phyloP scores from a whole-genome alignment of 2,797 vertebrate species.

The Pseudomugil tenellus region DNA sequence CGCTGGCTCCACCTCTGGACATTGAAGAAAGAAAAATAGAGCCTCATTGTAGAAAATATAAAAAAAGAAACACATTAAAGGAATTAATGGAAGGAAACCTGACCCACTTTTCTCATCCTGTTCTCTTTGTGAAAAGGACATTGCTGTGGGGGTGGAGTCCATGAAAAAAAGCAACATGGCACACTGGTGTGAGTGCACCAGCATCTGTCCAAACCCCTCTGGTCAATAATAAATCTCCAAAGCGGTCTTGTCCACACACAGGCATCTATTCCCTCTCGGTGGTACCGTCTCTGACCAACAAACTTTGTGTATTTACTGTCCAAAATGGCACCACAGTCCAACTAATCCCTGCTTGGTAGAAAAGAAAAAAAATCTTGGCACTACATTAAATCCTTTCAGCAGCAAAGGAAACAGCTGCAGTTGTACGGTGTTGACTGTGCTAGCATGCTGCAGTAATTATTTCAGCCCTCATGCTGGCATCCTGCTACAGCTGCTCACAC shows the following conservation, averaged over 20 bases:
- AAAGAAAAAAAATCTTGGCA: slow-evolving; percentile 18
- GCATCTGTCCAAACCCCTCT: slow-evolving; percentile 35
- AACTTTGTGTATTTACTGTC: slow-evolving; percentile 68
- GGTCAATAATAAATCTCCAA: slow-evolving; percentile 60
- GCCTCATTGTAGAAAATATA: neutral
- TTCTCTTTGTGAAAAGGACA: slow-evolving; percentile 50
- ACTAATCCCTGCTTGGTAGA: slow-evolving; percentile 33
- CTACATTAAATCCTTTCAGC: slow-evolving; percentile 60
- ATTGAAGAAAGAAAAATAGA: neutral
- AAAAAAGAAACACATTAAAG: neutral
- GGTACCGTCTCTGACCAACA: slow-evolving; percentile 51
- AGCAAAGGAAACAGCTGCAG: slow-evolving; percentile 74
- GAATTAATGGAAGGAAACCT: slow-evolving; percentile 39
- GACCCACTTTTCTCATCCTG: slow-evolving; percentile 49
- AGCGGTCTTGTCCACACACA: slow-evolving; percentile 53
- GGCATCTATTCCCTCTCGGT: slow-evolving; percentile 45
- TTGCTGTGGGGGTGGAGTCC: slow-evolving; percentile 44
- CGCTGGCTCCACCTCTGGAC: neutral
- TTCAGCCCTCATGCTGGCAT: slow-evolving; percentile 67
- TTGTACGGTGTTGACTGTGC: slow-evolving; percentile 43
- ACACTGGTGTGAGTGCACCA: slow-evolving; percentile 43
- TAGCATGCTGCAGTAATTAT: slow-evolving; percentile 71
- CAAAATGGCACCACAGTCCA: slow-evolving; percentile 49
- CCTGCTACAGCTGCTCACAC: slow-evolving; percentile 73
- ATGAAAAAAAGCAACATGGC: slow-evolving; percentile 37